Conservation (phyloP, 2,888 invertebrate genomes). For the Callinectes sapidus region DNA sequence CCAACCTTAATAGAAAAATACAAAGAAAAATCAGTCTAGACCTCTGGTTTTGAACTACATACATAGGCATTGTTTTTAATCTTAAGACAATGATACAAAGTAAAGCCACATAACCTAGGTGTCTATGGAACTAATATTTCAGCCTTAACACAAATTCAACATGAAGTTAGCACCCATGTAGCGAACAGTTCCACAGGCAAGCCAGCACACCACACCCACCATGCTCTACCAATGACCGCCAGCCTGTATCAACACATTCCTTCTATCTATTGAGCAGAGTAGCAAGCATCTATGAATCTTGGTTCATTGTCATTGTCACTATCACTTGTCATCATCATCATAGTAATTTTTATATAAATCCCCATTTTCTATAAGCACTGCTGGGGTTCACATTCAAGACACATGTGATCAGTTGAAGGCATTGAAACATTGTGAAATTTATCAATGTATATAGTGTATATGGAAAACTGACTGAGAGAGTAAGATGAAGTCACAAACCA, state of each 20-base stretch:
- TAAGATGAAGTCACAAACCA: not conserved
- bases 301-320: not conserved
- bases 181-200: not conserved
- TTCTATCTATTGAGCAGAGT: conserved; percentile 20
- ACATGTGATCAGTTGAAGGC: not conserved
- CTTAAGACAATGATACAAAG: conserved; percentile 5
- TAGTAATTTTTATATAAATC: not conserved
- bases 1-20: conserved; percentile 29
- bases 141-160: conserved; percentile 3
- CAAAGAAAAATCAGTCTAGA: not conserved
- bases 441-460: not conserved
- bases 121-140: not conserved
- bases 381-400: not conserved
- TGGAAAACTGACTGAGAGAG: not conserved
- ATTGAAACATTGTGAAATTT: not conserved
- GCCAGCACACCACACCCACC: not conserved
- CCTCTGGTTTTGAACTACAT: not conserved
- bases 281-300: conserved; percentile 32
- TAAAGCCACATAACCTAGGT: not conserved
- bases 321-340: not conserved
- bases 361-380: not conserved
- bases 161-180: conserved; percentile 29
- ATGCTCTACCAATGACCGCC: not conserved
- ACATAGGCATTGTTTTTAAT: not conserved
- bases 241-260: not conserved